Base-by-base conservation (phyloP, 2,797 vertebrate species). In the Propithecus deckenii region DNA sequence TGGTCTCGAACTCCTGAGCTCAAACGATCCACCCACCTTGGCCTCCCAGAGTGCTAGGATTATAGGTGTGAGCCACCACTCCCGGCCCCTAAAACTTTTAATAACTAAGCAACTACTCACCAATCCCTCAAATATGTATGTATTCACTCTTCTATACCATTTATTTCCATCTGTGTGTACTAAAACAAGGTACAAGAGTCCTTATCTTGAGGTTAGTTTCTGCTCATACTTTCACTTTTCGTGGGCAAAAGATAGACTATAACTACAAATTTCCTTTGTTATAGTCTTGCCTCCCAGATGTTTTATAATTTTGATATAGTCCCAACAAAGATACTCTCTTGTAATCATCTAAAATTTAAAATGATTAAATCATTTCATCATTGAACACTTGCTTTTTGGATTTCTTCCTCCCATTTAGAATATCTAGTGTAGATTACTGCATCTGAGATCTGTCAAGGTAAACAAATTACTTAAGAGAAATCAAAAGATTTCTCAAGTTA, bases 261-360 rank as follows among this genome's bases (percentile, higher is more conserved):
- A 85, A 78, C 32, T 78, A 46, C 41, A 55, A 46, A 78, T 88
- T 92, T 78, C 79, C 43, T 88, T 92, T 75, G 48, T 69, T 89
- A 75, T 71, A 89, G 59, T 52, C 65, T 63, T 86, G 52, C 46
- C 55, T 75, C 72, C 25, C 63, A 67, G 74, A 61, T 11, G 61
- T 65, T 89, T 83, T 78, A 65, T 91, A 97, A 92, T 81, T 83
- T 38, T 65, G 61, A 41, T 91, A 65, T n/a, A 87, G 46, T 80
- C 75, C 15, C 65, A 89, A 61, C 50, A 55, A 95, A 95, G 72
- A 57, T 71, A 74, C 38, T 95, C 72, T 86, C 6, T 91, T 65
- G 38, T 59, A 87, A 67, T 80, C 46, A 55, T 23, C 22, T 55
- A 2, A 55, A 57, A 90, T 89, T 96, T 96, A 52, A 96, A 95